Evolutionary conservation across 2,888 invertebrate species (phyloP).

Genomic region (Tryphoninae sp.): DNA sequence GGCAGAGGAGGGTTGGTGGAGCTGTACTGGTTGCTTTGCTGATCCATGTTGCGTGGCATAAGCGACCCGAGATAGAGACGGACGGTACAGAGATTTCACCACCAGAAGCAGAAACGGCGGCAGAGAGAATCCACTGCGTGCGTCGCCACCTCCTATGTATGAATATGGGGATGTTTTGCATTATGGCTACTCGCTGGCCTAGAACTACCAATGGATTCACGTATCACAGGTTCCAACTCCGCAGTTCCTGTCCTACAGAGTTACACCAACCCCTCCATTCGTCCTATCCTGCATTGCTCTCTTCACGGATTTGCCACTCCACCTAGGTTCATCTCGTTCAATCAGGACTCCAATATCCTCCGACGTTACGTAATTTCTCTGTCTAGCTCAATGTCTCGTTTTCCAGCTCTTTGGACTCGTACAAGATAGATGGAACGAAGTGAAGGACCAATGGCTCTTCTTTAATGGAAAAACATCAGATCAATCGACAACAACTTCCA

Average conservation of each 20-base stretch:
- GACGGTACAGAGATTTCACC: slow-evolving; percentile 31
- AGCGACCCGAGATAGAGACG: slow-evolving; percentile 35
- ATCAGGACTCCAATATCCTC: slow-evolving; percentile 2
- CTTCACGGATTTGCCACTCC: slow-evolving; percentile 38
- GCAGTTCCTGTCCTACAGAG: slow-evolving; percentile 37
- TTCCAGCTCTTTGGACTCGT: too few species aligned
- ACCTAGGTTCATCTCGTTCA: slow-evolving; percentile 5
- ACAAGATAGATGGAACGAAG: too few species aligned
- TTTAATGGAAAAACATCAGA: too few species aligned
- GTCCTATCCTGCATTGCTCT: background rate
- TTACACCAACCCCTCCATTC: slow-evolving; percentile 18
- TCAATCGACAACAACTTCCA: too few species aligned
- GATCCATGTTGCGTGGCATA: slow-evolving; percentile 35
- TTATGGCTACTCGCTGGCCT: slow-evolving; percentile 10
- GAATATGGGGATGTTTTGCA: slow-evolving; percentile 6
- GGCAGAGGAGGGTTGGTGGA: slow-evolving; percentile 31
- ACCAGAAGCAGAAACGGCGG: slow-evolving; percentile 15
- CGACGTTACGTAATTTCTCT: background rate
- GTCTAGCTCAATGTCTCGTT: too few species aligned
- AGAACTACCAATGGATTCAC: slow-evolving; percentile 19
- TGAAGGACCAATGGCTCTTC: too few species aligned
- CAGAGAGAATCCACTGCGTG: slow-evolving; percentile 36
- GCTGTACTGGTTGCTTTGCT: slow-evolving; percentile 39
- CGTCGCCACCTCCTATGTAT: slow-evolving; percentile 13
- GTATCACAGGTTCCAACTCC: background rate